Percentiles rank a stretch among this genome's conserved stretches.
These are phyloP conservation scores for Alligator mississippiensis DNA, from an alignment of 2,113 vertebrate species.

Conservation along the genomic window DNA sequence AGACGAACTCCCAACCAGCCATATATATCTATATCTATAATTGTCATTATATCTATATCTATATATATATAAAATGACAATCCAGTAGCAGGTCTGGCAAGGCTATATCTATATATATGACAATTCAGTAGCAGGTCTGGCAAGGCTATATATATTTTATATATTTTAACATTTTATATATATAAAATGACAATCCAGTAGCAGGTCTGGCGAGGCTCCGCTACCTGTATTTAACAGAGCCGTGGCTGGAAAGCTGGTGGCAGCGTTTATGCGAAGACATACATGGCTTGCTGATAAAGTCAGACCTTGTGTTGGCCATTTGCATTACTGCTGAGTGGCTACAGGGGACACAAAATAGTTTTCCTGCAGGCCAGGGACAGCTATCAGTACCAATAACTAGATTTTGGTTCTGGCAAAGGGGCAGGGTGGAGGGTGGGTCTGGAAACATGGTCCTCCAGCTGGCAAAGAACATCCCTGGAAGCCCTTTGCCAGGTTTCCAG, in stretches of 20 bases:
- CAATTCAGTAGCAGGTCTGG: no score
- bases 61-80: no score
- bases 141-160: no score
- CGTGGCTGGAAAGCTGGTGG: background rate
- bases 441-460: constrained; percentile 26
- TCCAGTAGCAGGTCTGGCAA: no score
- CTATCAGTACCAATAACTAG: constrained; percentile 41
- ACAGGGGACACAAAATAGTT: background rate
- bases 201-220: background rate
- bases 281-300: rapidly evolving
- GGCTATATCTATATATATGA: no score
- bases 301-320: background rate
- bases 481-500: background rate
- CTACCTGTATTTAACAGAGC: background rate
- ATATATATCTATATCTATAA: background rate
- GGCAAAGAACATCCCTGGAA: background rate
- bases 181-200: no score
- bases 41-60: no score
- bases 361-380: background rate
- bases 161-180: no score
- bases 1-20: background rate
- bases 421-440: constrained; percentile 53
- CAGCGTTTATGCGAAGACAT: rapidly evolving
- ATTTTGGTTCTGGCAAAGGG: constrained; percentile 60
- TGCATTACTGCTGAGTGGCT: background rate